These are phyloP conservation scores for Drosophila neonasuta DNA, from an alignment of 2,888 invertebrate species.

Conservation along the genomic window DNA sequence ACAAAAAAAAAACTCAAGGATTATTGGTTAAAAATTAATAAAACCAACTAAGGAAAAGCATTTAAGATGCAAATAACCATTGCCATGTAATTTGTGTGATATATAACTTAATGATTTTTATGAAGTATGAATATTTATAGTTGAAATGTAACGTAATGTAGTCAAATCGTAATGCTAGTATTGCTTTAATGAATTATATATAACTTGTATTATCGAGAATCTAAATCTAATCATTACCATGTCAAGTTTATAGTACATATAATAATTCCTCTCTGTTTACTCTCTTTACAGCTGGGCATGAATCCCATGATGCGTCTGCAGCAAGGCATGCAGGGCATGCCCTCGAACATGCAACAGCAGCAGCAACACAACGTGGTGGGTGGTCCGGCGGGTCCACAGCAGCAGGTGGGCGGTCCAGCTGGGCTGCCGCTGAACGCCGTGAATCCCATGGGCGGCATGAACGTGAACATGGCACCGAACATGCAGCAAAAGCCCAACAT, in stretches of 20 bases:
- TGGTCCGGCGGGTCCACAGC: conserved; percentile 48
- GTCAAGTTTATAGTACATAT: not conserved
- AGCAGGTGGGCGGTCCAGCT: conserved; percentile 22
- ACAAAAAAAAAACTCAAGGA: too few relatives aligned
- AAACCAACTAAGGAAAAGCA: too few relatives aligned
- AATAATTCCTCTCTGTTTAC: not conserved
- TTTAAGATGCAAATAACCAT: too few relatives aligned
- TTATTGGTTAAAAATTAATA: too few relatives aligned
- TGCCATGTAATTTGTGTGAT: too few relatives aligned
- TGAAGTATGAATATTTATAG: too few relatives aligned
- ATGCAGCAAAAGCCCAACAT: conserved; percentile 80
- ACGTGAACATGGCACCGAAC: conserved; percentile 78
- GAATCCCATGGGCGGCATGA: conserved; percentile 76
- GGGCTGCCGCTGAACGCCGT: conserved; percentile 75
- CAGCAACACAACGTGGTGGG: conserved; percentile 67
- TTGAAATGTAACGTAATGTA: too few relatives aligned
- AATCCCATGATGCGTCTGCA: conserved; percentile 83
- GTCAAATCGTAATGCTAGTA: too few relatives aligned
- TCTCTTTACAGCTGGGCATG: conserved; percentile 75
- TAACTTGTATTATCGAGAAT: too few relatives aligned
- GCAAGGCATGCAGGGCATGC: conserved; percentile 82
- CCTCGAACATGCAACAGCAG: conserved; percentile 82
- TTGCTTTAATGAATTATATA: too few relatives aligned
- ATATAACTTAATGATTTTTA: too few relatives aligned
- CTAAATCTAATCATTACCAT: too few relatives aligned